Percentiles rank a stretch among this genome's conserved stretches.
Evolutionary conservation across 2,888 invertebrate genomes (phyloP).

Genomic region (Pristionchus entomophagus): DNA sequence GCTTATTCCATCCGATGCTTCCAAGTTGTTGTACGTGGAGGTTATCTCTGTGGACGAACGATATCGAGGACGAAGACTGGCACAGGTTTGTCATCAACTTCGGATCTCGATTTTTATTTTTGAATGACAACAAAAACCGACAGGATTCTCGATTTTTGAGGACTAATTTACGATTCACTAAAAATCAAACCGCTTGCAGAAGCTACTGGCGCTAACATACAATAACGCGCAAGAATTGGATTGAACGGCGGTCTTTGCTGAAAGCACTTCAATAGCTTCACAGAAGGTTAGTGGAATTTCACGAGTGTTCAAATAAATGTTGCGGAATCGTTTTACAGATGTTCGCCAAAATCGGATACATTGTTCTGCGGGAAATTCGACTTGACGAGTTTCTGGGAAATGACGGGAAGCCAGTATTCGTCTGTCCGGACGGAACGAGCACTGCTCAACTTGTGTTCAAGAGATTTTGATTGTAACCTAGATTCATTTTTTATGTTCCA

Average conservation of each 20-base stretch:
- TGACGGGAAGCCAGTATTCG: neutral
- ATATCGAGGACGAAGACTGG: neutral
- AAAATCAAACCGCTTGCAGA: too few species aligned
- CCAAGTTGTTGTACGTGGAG: neutral
- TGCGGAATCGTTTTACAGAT: neutral
- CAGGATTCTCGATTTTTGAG: too few species aligned
- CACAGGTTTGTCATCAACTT: neutral
- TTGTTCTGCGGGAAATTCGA: neutral
- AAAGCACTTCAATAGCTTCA: neutral
- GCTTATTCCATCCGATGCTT: neutral
- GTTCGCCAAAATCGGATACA: neutral
- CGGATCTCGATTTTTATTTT: too few species aligned
- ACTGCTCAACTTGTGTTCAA: neutral
- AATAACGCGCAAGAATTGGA: neutral
- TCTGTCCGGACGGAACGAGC: neutral
- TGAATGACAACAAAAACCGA: too few species aligned
- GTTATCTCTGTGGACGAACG: neutral
- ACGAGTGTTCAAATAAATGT: too few species aligned
- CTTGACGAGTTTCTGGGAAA: neutral
- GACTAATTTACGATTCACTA: too few species aligned
- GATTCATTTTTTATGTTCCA: too few species aligned
- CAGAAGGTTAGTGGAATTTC: neutral
- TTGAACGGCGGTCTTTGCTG: neutral
- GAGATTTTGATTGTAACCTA: neutral
- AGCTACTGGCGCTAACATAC: neutral